Conservation (phyloP, 2,888 invertebrate genomes). For the Agriopis marginaria region DNA sequence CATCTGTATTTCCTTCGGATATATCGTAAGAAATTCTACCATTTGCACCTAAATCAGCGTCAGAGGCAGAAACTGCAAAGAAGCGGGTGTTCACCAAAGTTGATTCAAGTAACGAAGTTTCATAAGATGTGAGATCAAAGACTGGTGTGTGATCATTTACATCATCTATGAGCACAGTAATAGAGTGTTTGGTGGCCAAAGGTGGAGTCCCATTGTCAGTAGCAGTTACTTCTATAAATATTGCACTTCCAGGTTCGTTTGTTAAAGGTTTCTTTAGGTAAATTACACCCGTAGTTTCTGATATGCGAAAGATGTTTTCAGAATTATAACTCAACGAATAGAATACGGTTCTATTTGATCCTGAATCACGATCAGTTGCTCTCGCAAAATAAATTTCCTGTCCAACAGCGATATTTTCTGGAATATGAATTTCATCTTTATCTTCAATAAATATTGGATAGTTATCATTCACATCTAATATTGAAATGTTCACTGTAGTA, state of each 20-base stretch:
- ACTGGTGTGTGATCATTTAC: constrained; percentile 98
- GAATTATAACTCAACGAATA: constrained; percentile 94
- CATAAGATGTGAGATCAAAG: constrained; percentile 96
- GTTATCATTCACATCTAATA: constrained; percentile 97
- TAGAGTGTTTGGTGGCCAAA: constrained; percentile 90
- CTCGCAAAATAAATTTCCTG: constrained; percentile 96
- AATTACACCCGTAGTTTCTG: constrained; percentile 95
- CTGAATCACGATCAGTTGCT: constrained; percentile 95
- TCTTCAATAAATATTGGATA: constrained; percentile 93
- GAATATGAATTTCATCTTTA: constrained; percentile 91
- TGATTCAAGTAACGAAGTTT: constrained; percentile 96
- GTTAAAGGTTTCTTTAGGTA: constrained; percentile 93
- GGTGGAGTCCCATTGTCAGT: constrained; percentile 93
- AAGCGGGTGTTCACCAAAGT: constrained; percentile 96
- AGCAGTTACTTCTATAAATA: constrained; percentile 93
- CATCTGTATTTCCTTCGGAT: constrained; percentile 93
- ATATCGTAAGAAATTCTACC: constrained; percentile 93
- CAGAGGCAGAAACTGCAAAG: constrained; percentile 95
- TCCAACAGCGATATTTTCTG: constrained; percentile 97
- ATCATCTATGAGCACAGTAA: constrained; percentile 92
- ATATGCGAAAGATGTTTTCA: constrained; percentile 93
- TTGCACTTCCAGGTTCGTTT: constrained; percentile 89
- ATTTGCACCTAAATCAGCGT: constrained; percentile 94
- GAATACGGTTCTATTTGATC: constrained; percentile 94
- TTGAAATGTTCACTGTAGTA: constrained; percentile 92